Conservation (phyloP, 2,888 invertebrate genomes). For the Leucophenga maculata region DNA sequence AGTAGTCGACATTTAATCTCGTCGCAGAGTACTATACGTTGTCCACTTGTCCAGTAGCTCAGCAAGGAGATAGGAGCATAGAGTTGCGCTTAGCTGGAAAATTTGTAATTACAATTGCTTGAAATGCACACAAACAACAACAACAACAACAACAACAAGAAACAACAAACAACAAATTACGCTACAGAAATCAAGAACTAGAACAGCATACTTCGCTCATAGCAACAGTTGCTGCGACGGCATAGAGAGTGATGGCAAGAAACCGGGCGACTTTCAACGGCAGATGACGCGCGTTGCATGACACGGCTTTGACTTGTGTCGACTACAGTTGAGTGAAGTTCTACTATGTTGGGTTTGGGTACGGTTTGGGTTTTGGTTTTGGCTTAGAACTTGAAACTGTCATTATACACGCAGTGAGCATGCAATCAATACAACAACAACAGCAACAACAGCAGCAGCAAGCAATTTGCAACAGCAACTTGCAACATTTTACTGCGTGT, state of each 20-base stretch:
- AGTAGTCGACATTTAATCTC: conserved; percentile 15
- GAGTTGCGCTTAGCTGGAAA: conserved; percentile 17
- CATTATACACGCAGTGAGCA: conserved; percentile 64
- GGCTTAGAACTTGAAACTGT: conserved; percentile 65
- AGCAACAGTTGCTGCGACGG: neutral
- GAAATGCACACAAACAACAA: conserved; percentile 3
- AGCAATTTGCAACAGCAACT: conserved; percentile 47
- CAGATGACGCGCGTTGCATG: neutral
- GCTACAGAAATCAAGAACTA: conserved; percentile 17
- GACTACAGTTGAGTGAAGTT: neutral
- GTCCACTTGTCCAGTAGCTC: neutral
- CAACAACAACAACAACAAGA: conserved; percentile 24
- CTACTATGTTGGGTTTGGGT: neutral
- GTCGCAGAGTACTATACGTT: neutral
- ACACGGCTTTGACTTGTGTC: neutral
- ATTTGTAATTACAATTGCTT: conserved; percentile 26
- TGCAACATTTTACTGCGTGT: conserved; percentile 26
- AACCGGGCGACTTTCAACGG: neutral
- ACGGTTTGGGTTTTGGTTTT: conserved; percentile 51
- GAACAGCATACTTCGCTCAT: neutral
- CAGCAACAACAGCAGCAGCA: conserved; percentile 42
- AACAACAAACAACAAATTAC: neutral
- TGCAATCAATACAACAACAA: conserved; percentile 55
- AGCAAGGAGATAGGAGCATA: neutral
- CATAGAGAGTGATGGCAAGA: neutral